Base-by-base conservation (phyloP, 2,797 vertebrate genomes). In the Pipistrellus kuhlii region DNA sequence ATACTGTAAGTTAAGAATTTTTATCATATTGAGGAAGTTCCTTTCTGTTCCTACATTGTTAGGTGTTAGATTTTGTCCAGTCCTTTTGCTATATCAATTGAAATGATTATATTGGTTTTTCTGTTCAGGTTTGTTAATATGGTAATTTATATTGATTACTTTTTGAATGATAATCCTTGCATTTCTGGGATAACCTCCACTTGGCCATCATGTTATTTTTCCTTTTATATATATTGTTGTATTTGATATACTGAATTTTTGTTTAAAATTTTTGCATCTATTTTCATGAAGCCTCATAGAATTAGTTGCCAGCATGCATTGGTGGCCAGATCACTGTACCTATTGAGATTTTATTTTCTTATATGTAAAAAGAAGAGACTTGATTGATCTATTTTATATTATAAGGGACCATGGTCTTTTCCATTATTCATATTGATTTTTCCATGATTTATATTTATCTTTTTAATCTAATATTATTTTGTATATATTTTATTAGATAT, bases 361-460 rank as follows among this genome's bases (percentile, higher is more conserved):
- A 41, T 48, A 71, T 48, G 23, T 85, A 57, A 78, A 92, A 92
- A 53, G 41, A 92, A 71, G 73, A 86, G 25, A 20, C 38, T 78
- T 9, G 73, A 35, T 71, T 59, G 38, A 78, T 57, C 62, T 72
- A 51, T 64, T 84, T 91, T 91, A 57, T n/a, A 84, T 90, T 83
- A 5, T 89, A 35, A 71, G 41, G 35, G 83, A 85, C 55, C 55
- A 11, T 66, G 71, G 13, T 84, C 32, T 83, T 90, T 90, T 84
- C 46, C 38, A n/a, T 84, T 55, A 55, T 44, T 64, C 20, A 66
- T 68, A n/a, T 78, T 68, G 84, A 76, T 66, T 91, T 75, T 76
- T 73, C 80, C 27, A 44, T 66, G 27, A 27, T 84, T 91, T 76
- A 44, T 10, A 75, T 76, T 66, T 75, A 91, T 73, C n/a, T 64